phyloP scores from a whole-genome alignment of 2,888 invertebrate species.

The Cheilosia impressa region DNA sequence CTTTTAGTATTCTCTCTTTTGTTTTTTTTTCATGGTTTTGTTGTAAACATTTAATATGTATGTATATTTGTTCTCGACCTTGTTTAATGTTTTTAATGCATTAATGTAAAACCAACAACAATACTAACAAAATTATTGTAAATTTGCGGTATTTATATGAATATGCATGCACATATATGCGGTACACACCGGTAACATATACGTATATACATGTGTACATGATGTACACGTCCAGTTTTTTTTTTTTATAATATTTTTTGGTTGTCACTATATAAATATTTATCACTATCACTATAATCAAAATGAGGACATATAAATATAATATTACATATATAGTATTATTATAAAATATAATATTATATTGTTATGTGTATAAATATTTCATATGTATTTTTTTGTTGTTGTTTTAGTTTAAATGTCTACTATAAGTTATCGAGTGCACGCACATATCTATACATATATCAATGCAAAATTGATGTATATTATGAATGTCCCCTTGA shows the following conservation, averaged over 20 bases:
- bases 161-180: constrained; percentile 27
- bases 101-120: constrained; percentile 66
- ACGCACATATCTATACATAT: constrained; percentile 37
- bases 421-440: constrained; percentile 43
- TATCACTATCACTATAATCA: constrained; percentile 68
- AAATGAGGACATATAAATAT: constrained; percentile 74
- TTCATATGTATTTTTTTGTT: constrained; percentile 55
- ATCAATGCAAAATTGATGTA: constrained; percentile 41
- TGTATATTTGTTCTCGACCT: constrained; percentile 57
- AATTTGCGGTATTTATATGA: constrained; percentile 39
- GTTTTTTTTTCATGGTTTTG: too few species aligned
- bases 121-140: constrained; percentile 65
- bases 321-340: constrained; percentile 55
- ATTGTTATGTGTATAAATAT: constrained; percentile 68
- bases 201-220: constrained; percentile 42
- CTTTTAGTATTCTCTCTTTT: constrained; percentile 38
- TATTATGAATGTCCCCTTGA: constrained; percentile 43
- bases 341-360: constrained; percentile 70
- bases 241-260: not conserved
- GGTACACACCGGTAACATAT: not conserved
- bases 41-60: constrained; percentile 47
- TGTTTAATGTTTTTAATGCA: constrained; percentile 43
- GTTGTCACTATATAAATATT: constrained; percentile 46
- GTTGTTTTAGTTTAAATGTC: constrained; percentile 15
- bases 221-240: constrained; percentile 22